A percentile compares a stretch with the other conserved stretches of the same genome.
Conservation (phyloP, 2,888 invertebrate species). For the Byasa hedistus region DNA sequence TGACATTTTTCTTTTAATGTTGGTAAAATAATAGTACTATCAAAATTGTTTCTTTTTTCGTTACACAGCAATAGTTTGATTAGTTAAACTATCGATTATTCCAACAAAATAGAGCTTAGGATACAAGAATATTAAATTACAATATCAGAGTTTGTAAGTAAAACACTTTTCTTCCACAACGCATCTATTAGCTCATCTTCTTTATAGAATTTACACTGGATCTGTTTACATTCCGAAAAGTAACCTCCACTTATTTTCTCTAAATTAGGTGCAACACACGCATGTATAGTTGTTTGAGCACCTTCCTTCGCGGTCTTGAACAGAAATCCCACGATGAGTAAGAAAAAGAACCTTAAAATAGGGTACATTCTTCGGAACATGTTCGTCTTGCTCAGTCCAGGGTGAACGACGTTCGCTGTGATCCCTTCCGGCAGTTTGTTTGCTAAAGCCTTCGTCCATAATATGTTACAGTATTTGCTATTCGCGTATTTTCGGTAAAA, state of each 20-base stretch:
- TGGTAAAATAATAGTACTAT: not conserved
- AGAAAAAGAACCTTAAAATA: conserved; percentile 66
- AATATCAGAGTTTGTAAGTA: conserved; percentile 1
- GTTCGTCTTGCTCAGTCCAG: conserved; percentile 88
- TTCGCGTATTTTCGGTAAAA: conserved; percentile 47
- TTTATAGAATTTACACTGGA: conserved; percentile 12
- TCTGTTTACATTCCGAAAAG: conserved; percentile 84
- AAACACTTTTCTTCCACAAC: conserved; percentile 16
- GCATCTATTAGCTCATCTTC: conserved; percentile 3
- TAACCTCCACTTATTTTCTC: conserved; percentile 85
- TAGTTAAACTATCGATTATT: not conserved
- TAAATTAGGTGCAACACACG: conserved; percentile 86
- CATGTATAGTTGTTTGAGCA: conserved; percentile 86
- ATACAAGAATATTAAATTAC: not conserved
- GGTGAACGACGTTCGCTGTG: conserved; percentile 89
- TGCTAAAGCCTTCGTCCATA: conserved; percentile 63
- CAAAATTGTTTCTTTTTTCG: not conserved
- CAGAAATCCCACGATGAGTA: conserved; percentile 77
- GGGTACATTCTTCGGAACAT: conserved; percentile 83
- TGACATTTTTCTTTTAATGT: not conserved
- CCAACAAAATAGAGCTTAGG: not conserved
- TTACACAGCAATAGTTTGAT: not conserved
- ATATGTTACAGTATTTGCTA: conserved; percentile 60
- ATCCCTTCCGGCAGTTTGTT: conserved; percentile 73
- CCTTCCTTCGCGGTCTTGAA: conserved; percentile 87